A percentile compares a stretch with the other conserved stretches of the same genome.
Evolutionary conservation across 2,113 vertebrate genomes (phyloP).

Genomic region (Canis aureus): DNA sequence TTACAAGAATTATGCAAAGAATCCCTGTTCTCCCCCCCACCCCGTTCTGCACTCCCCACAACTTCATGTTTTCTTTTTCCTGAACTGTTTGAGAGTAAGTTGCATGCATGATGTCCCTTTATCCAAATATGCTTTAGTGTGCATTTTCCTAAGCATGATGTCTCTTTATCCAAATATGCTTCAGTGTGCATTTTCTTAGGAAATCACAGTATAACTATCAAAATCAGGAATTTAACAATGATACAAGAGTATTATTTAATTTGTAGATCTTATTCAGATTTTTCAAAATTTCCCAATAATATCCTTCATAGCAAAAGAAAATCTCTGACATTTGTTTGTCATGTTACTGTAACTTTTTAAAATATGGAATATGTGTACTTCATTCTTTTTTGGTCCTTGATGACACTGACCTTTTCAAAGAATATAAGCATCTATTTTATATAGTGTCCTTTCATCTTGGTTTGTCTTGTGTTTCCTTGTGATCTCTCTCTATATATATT

Average conservation of each 20-base stretch:
- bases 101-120: not conserved
- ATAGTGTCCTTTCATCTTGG: constrained; percentile 10
- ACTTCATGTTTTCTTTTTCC: not conserved
- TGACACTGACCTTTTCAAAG: not conserved
- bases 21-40: not conserved
- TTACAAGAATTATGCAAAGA: not conserved
- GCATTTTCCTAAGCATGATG: not conserved
- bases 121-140: not conserved
- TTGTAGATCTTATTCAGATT: not conserved
- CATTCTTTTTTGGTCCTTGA: not conserved
- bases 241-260: not conserved
- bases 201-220: not conserved
- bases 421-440: constrained; percentile 11
- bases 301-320: constrained; percentile 1
- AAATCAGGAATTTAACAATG: not conserved
- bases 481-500: not conserved
- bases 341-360: not conserved
- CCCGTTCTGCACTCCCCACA: no score
- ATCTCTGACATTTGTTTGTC: not conserved
- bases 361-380: not conserved
- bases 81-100: constrained; percentile 21
- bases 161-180: not conserved
- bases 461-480: constrained; percentile 27
- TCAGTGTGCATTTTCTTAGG: not conserved
- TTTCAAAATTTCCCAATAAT: not conserved